Evolutionary conservation across 2,888 invertebrate species (phyloP).

Genomic region (Nemapogon koenigi): DNA sequence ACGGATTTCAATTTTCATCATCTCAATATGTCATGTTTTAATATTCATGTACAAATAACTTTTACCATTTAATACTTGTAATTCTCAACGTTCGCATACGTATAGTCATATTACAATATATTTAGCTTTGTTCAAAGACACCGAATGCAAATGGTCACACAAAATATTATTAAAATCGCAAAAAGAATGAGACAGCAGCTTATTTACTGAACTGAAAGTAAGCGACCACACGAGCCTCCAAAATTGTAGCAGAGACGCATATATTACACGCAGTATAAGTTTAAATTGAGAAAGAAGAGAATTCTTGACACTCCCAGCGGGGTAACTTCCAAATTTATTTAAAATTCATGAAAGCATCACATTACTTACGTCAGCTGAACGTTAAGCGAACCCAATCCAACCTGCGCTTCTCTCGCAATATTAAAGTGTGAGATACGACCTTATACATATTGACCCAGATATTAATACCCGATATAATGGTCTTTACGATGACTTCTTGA

Average conservation of each 20-base stretch:
- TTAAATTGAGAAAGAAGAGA: slow-evolving; percentile 30
- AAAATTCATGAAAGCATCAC: slow-evolving; percentile 46
- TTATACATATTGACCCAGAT: slow-evolving; percentile 55
- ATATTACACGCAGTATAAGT: slow-evolving; percentile 29
- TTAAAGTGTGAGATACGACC: slow-evolving; percentile 57
- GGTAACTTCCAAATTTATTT: slow-evolving; percentile 54
- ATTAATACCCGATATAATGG: slow-evolving; percentile 40
- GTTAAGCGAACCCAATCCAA: slow-evolving; percentile 4
- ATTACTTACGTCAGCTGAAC: slow-evolving; percentile 48
- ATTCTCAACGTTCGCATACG: slow-evolving; percentile 4
- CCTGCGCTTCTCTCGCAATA: slow-evolving; percentile 25
- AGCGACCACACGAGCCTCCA: slow-evolving; percentile 28
- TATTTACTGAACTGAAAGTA: slow-evolving; percentile 45
- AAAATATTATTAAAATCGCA: slow-evolving; percentile 52
- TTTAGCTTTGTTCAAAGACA: background rate
- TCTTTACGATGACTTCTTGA: slow-evolving; percentile 64
- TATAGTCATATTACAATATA: slow-evolving; percentile 4
- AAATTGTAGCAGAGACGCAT: slow-evolving; percentile 58
- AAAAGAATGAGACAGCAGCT: slow-evolving; percentile 44
- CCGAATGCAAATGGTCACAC: slow-evolving; percentile 35
- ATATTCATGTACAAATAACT: slow-evolving; percentile 11
- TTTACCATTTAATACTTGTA: too few species aligned
- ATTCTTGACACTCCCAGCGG: slow-evolving; percentile 45
- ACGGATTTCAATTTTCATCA: too few species aligned
- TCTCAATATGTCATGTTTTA: too few species aligned